Evolutionary conservation across 2,113 vertebrate genomes (phyloP), one percentile per base, ranked within the genome.

Genomic region (Rhinolophus ferrumequinum): DNA sequence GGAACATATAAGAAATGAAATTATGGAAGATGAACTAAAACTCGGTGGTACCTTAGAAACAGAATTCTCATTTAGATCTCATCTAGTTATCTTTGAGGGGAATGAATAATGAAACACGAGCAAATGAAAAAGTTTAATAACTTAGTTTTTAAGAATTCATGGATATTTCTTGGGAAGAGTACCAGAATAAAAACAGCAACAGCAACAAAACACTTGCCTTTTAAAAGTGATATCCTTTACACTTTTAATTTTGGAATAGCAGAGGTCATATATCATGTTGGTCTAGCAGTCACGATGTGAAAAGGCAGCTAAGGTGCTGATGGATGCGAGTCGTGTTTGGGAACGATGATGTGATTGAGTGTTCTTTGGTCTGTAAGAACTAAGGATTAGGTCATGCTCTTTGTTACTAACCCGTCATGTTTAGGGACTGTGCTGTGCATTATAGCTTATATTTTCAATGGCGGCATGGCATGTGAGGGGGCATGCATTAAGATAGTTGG

Each of bases 71-170:
- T 75, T 35, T 28, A 95, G 72, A 82, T 9, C 28, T 88, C n/a
- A 15, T 64, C 21, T 75, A 67, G 28, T 28, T 88, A 38, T 86
- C 62, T 97, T 67, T 60, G 80, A 95, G 86, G 28, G 72, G 54
- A 95, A 90, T 75, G 41, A 94, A 94, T 62, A 95, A 90, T 79
- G 69, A 91, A 94, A 86, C 80, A 69, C 2, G 1, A 92, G 21
- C 64, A 93, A 90, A 28, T 94, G 21, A 92, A 70, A 0, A 41
- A 13, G 0, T 44, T 82, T 86, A 75, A 87, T 81, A 41, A 14
- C 5, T 95, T 83, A 72, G 28, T 67, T 88, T 80, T 76, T 16
- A 82, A 82, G 50, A 96, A 85, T 69, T 58, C 54, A 88, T 19
- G 64, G 38, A 16, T 88, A 15, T 88, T 85, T 92, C 7, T 76